Evolutionary conservation across 2,113 vertebrate species (phyloP).

Genomic region (Lasiurus cinereus): DNA sequence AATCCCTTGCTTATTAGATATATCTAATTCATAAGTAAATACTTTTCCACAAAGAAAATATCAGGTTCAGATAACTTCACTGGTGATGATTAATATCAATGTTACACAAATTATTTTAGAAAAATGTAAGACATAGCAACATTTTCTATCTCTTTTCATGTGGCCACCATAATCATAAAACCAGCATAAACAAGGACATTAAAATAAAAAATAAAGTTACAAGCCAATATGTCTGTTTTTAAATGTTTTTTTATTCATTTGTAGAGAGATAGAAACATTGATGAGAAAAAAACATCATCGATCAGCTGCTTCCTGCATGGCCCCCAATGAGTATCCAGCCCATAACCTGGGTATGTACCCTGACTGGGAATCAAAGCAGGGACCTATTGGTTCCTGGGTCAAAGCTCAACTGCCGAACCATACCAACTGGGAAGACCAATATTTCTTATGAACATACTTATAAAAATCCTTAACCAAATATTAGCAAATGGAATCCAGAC

Average conservation of each 20-base stretch:
- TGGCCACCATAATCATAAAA: neutral
- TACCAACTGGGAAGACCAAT: neutral
- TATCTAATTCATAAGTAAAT: neutral
- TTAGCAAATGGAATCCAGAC: neutral
- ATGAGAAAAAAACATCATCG: no score
- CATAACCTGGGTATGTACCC: no score
- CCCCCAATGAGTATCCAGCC: no score
- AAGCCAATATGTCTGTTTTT: neutral
- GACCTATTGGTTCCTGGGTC: no score
- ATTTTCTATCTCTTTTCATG: constrained; percentile 21
- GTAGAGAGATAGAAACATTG: no score
- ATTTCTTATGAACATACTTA: neutral
- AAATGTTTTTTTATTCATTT: no score
- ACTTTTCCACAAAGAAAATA: neutral
- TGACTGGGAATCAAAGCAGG: no score
- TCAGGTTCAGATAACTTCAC: neutral
- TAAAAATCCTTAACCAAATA: neutral
- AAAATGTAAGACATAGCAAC: neutral
- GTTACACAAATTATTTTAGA: neutral
- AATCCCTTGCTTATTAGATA: neutral
- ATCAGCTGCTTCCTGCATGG: no score
- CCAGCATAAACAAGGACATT: neutral
- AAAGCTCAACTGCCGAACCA: no score
- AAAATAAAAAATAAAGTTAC: neutral
- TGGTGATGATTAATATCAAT: neutral